phyloP scores from a whole-genome alignment of 2,888 invertebrate species.

The Heliothis peltigera region DNA sequence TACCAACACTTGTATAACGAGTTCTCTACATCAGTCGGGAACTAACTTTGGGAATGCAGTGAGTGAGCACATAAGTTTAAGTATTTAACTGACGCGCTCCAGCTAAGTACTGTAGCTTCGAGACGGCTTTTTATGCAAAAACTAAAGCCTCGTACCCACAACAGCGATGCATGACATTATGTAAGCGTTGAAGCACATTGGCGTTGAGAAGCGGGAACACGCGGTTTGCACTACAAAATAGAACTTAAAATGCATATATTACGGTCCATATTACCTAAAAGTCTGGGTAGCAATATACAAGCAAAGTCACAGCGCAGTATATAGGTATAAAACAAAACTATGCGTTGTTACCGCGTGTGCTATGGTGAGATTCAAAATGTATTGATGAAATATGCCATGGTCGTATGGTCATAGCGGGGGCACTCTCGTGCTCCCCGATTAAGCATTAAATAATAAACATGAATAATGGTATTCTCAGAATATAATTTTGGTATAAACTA shows the following conservation, averaged over 20 bases:
- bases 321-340: no score
- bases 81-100: slow-evolving; percentile 42
- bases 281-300: no score
- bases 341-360: no score
- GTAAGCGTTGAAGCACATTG: neutral
- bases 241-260: neutral
- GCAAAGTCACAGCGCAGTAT: no score
- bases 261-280: neutral
- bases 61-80: slow-evolving; percentile 36
- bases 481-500: no score
- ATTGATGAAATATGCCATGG: no score
- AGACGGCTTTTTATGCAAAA: slow-evolving; percentile 38
- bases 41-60: slow-evolving; percentile 17
- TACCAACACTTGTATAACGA: neutral
- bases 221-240: neutral
- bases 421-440: no score
- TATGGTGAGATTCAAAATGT: no score
- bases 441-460: no score
- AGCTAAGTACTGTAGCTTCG: slow-evolving; percentile 40
- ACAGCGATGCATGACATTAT: slow-evolving; percentile 3
- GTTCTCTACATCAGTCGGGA: slow-evolving; percentile 18
- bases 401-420: no score
- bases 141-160: slow-evolving; percentile 8
- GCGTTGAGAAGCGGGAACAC: no score
- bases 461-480: no score